Evolutionary conservation across 2,888 invertebrate species (phyloP).

Genomic region (Teinopalpus imperialis): DNA sequence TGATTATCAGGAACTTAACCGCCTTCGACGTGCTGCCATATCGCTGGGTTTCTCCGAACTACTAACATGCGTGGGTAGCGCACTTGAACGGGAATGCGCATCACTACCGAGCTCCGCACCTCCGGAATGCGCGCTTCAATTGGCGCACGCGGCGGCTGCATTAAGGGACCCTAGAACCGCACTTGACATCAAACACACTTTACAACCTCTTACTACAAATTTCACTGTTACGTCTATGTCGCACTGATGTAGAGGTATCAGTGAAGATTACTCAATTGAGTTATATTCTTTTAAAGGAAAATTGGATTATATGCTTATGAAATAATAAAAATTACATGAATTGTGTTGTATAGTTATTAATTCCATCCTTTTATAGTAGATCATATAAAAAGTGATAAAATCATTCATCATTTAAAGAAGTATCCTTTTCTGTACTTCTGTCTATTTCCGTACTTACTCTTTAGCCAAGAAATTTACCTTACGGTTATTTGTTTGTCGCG

Average conservation of each 20-base stretch:
- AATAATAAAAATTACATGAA: no score
- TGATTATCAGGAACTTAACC: conserved; percentile 95
- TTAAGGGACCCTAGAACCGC: conserved; percentile 87
- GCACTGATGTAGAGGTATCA: conserved; percentile 34
- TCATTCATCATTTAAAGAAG: no score
- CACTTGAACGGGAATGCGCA: conserved; percentile 94
- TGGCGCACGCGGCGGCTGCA: conserved; percentile 93
- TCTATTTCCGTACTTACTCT: no score
- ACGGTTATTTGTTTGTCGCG: no score
- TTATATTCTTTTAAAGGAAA: no score
- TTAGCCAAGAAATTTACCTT: no score
- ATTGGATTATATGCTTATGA: no score
- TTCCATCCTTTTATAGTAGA: no score
- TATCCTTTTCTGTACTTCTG: no score
- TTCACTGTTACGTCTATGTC: conserved; percentile 51
- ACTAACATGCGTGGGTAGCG: conserved; percentile 90
- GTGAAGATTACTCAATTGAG: no score
- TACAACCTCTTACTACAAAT: conserved; percentile 59
- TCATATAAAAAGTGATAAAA: no score
- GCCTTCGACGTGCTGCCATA: conserved; percentile 93
- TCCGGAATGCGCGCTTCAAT: conserved; percentile 93
- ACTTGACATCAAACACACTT: conserved; percentile 66
- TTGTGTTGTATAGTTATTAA: no score
- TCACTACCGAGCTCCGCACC: conserved; percentile 89
- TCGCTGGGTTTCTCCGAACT: conserved; percentile 95